phyloP scores from a whole-genome alignment of 2,113 vertebrate species.

The Lophochroa leadbeateri region DNA sequence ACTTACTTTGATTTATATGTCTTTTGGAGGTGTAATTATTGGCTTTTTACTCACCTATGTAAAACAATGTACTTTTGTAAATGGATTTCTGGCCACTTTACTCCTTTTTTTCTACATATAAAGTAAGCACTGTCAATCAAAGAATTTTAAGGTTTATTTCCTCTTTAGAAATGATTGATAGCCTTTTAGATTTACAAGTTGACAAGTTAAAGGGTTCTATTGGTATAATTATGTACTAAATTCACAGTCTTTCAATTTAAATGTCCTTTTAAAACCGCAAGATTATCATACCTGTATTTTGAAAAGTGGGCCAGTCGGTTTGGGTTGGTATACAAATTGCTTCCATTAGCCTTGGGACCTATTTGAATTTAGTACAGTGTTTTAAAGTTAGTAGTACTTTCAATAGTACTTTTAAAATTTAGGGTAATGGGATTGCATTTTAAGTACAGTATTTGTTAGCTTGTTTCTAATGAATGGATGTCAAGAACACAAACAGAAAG shows the following conservation, averaged over 20 bases:
- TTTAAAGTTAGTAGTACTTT: slow-evolving; percentile 78
- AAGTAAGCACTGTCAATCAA: slow-evolving; percentile 88
- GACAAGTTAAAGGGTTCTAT: slow-evolving; percentile 91
- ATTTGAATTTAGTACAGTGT: slow-evolving; percentile 85
- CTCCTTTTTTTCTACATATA: slow-evolving; percentile 73
- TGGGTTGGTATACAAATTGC: slow-evolving; percentile 86
- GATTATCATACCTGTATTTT: slow-evolving; percentile 88
- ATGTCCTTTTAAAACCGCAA: slow-evolving; percentile 87
- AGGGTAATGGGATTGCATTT: slow-evolving; percentile 81
- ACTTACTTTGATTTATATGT: slow-evolving; percentile 84
- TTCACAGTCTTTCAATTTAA: slow-evolving; percentile 89
- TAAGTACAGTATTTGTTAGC: slow-evolving; percentile 69
- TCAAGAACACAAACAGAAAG: slow-evolving; percentile 67
- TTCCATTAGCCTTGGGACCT: slow-evolving; percentile 87
- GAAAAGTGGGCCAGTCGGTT: slow-evolving; percentile 86
- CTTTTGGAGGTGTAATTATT: slow-evolving; percentile 84
- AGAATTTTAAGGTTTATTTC: slow-evolving; percentile 88
- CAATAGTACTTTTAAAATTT: slow-evolving; percentile 81
- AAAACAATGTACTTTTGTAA: slow-evolving; percentile 88
- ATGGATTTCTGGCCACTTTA: slow-evolving; percentile 88
- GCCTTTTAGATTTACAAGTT: slow-evolving; percentile 89
- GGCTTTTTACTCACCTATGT: slow-evolving; percentile 87
- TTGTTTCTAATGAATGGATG: slow-evolving; percentile 78
- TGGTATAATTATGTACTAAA: slow-evolving; percentile 89
- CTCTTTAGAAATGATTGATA: slow-evolving; percentile 87